Base-by-base conservation (phyloP, 2,113 vertebrate genomes). In the Melanerpes aurifrons region DNA sequence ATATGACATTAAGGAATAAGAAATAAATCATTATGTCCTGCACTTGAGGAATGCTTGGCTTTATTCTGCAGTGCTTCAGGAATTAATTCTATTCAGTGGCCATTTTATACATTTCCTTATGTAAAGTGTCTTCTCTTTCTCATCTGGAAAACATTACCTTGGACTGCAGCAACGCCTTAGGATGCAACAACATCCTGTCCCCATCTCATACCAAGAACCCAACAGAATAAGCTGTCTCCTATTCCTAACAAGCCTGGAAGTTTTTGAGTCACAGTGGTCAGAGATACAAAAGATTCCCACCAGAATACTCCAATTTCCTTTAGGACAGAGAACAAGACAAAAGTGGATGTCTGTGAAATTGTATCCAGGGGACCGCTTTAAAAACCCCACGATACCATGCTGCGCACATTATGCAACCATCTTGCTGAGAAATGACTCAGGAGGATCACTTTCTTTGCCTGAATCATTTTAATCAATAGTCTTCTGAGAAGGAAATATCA, bases 401-500 rank as follows among this genome's bases (percentile, higher is more conserved):
- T 43, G 70, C 4, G 56, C 58, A 28, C n/a, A 76, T 90, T 91
- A 94, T 53, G 90, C 92, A 96, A 92, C 83, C 19, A 4, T 78
- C 90, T 91, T 56, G 73, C 93, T 73, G 92, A 88, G 87, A 94
- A 94, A 90, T 96, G 73, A 96, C 91, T 94, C 95, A 71, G 95
- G 87, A 95, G 86, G 93, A 96, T 94, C 86, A 67, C 72, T 94
- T 96, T 92, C 94, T 73, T 72, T 61, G 89, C 92, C 87, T 91
- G 92, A 91, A 92, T 94, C 89, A 87, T 87, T 94, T 96, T 94
- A 95, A 96, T 96, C 96, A 95, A 96, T 95, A 95, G 82, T 43
- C 63, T 95, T 96, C 83, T 32, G 82, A 84, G 92, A 78, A 86
- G 77, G 88, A 96, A 95, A 96, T 91, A 80, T 90, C 85, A 93